phyloP scores from a whole-genome alignment of 2,888 invertebrate species.

The Phortica magna region DNA sequence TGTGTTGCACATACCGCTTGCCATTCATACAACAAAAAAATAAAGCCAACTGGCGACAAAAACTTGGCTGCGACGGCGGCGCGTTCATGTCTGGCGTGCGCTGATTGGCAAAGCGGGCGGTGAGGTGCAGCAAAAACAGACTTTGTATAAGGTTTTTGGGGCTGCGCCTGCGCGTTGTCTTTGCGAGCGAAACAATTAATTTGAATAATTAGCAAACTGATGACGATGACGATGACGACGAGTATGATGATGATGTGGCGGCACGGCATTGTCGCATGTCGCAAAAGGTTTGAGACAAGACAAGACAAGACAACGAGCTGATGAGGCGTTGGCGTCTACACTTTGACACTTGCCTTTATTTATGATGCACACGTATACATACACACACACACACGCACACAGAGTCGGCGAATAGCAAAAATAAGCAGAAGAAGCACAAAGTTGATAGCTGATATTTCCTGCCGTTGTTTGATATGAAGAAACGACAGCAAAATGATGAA shows the following conservation, averaged over 20 bases:
- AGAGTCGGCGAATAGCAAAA: slow-evolving; percentile 36
- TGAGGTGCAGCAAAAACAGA: background rate
- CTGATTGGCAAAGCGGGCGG: slow-evolving; percentile 5
- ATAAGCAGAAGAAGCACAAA: slow-evolving; percentile 42
- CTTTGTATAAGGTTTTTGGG: slow-evolving; percentile 48
- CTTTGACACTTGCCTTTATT: slow-evolving; percentile 59
- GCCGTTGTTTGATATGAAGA: background rate
- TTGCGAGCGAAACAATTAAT: slow-evolving; percentile 67
- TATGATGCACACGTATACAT: slow-evolving; percentile 14
- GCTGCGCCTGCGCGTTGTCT: slow-evolving; percentile 64
- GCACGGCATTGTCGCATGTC: slow-evolving; percentile 46
- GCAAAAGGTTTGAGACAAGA: background rate
- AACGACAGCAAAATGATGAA: slow-evolving; percentile 69
- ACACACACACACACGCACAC: background rate
- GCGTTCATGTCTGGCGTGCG: slow-evolving; percentile 42
- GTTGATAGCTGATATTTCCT: slow-evolving; percentile 17
- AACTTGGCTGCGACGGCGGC: slow-evolving; percentile 41
- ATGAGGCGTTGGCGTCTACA: slow-evolving; percentile 17
- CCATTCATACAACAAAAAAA: slow-evolving; percentile 45
- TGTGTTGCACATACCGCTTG: background rate
- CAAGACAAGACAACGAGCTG: slow-evolving; percentile 50
- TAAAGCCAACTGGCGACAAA: slow-evolving; percentile 47
- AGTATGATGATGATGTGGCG: slow-evolving; percentile 37
- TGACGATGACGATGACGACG: slow-evolving; percentile 30
- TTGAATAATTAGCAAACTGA: slow-evolving; percentile 69